phyloP scores from a whole-genome alignment of 2,797 vertebrate genomes.

The Malurus leucopterus region DNA sequence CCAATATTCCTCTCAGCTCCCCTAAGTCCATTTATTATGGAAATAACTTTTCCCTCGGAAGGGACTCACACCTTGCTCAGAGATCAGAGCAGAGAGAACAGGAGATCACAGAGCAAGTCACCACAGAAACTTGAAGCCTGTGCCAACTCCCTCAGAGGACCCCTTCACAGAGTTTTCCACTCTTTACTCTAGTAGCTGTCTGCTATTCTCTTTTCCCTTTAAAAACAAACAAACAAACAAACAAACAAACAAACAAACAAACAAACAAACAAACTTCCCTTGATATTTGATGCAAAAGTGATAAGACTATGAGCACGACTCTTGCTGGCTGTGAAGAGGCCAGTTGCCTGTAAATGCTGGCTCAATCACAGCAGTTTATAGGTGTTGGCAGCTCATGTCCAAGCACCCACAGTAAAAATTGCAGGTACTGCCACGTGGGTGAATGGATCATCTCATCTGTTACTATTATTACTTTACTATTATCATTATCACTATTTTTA shows the following conservation, averaged over 20 bases:
- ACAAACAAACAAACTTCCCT: too few relatives aligned
- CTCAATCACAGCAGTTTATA: not conserved
- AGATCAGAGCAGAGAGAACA: not conserved
- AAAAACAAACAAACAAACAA: not conserved
- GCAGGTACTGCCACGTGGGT: rapidly evolving
- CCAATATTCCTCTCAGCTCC: not conserved
- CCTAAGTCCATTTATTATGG: not conserved
- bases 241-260: not conserved
- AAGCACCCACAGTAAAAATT: not conserved
- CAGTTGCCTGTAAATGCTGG: not conserved
- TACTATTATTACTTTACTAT: too few relatives aligned
- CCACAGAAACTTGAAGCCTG: not conserved
- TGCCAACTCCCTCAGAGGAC: not conserved
- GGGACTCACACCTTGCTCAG: not conserved
- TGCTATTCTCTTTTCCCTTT: not conserved
- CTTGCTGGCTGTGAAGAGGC: not conserved
- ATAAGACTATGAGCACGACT: not conserved
- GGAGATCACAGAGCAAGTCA: not conserved
- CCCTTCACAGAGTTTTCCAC: not conserved
- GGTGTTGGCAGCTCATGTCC: not conserved
- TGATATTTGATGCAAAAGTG: not conserved
- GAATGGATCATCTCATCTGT: not conserved
- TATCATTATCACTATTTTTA: not conserved
- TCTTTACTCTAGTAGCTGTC: not conserved
- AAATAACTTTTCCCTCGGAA: not conserved